Base-by-base conservation (phyloP, 1,140 invertebrate species). In the Anastrepha ludens region DNA sequence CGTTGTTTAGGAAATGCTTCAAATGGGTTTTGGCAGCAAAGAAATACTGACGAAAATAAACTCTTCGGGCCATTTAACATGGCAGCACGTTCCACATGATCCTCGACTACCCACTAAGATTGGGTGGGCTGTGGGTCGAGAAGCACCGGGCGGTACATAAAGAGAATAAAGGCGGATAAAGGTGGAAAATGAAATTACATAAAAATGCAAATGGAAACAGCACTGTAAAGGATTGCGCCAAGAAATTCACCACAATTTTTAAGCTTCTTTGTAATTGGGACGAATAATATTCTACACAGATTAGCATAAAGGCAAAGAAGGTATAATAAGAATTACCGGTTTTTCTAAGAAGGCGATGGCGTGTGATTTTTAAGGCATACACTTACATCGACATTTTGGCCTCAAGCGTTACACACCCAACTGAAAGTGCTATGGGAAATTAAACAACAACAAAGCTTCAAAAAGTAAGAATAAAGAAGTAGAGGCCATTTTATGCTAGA, bases 21-120 rank as follows among this genome's bases (percentile, higher is more conserved):
- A 47, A 74, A 74, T 81, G 74, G 74, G 17, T 58, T 81, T 55
- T 81, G 74, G 47, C 74, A 81, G 74, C 74, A 7, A 29, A 44
- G 11, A 15, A 44, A 13, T 74, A 41, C 67, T n/a, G 15, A 2
- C 41, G 67, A 47, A 44, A 74, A 29, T 29, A 8, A 65, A 74
- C 13, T 39, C 39, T 74, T 70, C 20, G 47, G 44, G 47, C 13
- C 47, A 20, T 81, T 81, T n/a, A 11, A 41, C 74, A 81, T 50
- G 20, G n/a, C 20, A 55, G 47, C 74, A 55, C 74, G 74, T 29
- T 55, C 44, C 67, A 47, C 1, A 44, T 11, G n/a, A 65, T 20
- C 29, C 20, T 15, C 64, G 29, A 3, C 64, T 39, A 29, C 64
- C 3, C 39, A 74, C 0, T 29, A 13, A 44, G 67, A 55, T 55